Conservation (phyloP, 2,113 vertebrate genomes). For the Oreocharis arfaki region DNA sequence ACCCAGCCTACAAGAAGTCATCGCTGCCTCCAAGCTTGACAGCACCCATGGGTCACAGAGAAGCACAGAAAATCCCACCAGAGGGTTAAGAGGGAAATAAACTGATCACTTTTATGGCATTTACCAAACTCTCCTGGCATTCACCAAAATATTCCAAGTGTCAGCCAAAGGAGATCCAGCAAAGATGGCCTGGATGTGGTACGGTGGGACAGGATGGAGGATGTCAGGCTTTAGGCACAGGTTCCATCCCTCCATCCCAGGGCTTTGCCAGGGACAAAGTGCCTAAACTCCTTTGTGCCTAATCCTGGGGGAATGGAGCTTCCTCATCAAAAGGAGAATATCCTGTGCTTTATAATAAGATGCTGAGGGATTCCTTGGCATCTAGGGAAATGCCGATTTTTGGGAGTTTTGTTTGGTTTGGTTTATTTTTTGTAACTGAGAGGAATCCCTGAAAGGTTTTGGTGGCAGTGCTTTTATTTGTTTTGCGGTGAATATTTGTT, state of each 20-base stretch:
- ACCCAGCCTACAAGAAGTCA: accelerated
- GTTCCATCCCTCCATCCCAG: neutral
- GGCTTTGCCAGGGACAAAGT: neutral
- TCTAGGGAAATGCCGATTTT: accelerated
- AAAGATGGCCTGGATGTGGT: no score
- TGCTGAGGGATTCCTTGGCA: neutral
- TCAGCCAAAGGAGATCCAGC: neutral
- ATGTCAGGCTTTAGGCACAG: accelerated
- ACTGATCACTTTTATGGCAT: accelerated
- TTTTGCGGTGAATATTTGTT: no score
- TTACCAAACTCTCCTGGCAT: neutral
- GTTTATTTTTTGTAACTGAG: neutral
- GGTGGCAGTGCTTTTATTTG: neutral
- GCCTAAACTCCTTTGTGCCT: neutral
- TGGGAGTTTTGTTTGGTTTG: neutral
- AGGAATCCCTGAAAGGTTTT: neutral
- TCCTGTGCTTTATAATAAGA: accelerated
- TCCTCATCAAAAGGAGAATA: accelerated
- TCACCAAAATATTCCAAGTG: neutral
- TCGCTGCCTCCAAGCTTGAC: neutral
- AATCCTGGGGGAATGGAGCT: neutral
- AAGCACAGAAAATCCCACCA: neutral
- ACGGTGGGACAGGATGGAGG: accelerated
- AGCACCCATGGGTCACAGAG: accelerated
- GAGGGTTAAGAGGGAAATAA: neutral